Evolutionary conservation across 2,113 vertebrate species (phyloP), one percentile per base, ranked within the genome.

Genomic region (Lucifuga dentata): DNA sequence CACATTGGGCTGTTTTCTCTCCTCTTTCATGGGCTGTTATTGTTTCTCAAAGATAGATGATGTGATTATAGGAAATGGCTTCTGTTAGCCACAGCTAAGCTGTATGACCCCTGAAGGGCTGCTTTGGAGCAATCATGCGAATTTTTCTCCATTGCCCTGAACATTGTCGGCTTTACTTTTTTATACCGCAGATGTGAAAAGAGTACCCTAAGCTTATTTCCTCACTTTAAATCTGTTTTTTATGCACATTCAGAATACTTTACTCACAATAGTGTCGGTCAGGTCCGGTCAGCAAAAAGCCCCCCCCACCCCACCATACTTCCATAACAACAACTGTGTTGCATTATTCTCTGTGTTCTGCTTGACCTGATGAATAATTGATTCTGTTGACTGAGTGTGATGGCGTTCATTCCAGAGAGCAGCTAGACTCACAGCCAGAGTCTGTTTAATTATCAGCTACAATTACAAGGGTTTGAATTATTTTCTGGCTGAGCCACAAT

Each of bases 361-460:
- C 51, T 66, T 45, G 45, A 59, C 68, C 50, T 35, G 49, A 64
- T 85, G 72, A 83, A 88, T 86, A 86, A 89, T 83, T 81, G 51
- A 88, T 71, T 35, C 26, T 61, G 68, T 81, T 86, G 77, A 89
- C 61, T 53, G 35, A 52, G 40, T 58, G 29, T 68, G 81, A 86
- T 80, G 68, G 57, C 17, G 23, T 68, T 60, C 32, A 26, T 59
- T 68, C 71, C 62, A 24, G 38, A 64, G 66, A 69, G 26, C 46
- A 21, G 87, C 21, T 35, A 36, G 40, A 70, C 55, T 84, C 78
- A 81, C 83, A 64, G 49, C 55, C 44, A 23, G 48, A 40, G 45
- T 63, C 59, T 5, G 2, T 73, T 77, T 40, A 76, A 81, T 80
- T 75, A 70, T 73, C 73, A 19, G 24, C 41, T 16, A 46, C 3